Evolutionary conservation across 2,797 vertebrate species (phyloP).

Genomic region (Phalloptychus januarius): DNA sequence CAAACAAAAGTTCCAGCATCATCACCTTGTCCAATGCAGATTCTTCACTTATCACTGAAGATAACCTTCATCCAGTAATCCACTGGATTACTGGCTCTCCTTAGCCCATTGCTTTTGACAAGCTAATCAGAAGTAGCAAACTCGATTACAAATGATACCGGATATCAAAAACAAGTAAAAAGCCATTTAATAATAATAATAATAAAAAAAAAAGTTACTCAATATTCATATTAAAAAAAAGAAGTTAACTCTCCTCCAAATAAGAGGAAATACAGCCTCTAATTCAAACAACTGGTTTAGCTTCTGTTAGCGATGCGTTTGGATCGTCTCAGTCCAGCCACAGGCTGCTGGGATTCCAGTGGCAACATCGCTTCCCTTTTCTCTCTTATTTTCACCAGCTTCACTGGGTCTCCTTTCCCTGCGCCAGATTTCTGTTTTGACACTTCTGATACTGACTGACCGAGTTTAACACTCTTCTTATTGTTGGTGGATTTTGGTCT

Average conservation of each 20-base stretch:
- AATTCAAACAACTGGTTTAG: not conserved
- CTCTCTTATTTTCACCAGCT: not conserved
- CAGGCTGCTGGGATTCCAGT: not conserved
- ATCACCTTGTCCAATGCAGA: too few relatives aligned
- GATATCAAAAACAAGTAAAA: not conserved
- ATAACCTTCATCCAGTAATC: too few relatives aligned
- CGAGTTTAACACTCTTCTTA: not conserved
- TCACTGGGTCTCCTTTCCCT: not conserved
- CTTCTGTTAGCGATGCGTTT: conserved; percentile 70
- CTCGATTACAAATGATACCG: not conserved
- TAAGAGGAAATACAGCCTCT: not conserved
- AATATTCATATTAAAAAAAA: too few relatives aligned
- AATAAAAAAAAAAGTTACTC: too few relatives aligned
- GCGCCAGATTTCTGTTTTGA: not conserved
- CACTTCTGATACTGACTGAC: not conserved
- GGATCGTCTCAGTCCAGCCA: conserved; percentile 60
- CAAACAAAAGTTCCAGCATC: too few relatives aligned
- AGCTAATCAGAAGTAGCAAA: not conserved
- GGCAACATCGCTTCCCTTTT: not conserved
- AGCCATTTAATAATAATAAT: not conserved
- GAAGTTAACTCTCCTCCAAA: not conserved
- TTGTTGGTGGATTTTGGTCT: not conserved
- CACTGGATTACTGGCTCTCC: too few relatives aligned
- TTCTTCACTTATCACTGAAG: too few relatives aligned
- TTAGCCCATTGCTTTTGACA: not conserved